Evolutionary conservation across 2,888 invertebrate species (phyloP).

Genomic region (Alviniconcha strummeri): DNA sequence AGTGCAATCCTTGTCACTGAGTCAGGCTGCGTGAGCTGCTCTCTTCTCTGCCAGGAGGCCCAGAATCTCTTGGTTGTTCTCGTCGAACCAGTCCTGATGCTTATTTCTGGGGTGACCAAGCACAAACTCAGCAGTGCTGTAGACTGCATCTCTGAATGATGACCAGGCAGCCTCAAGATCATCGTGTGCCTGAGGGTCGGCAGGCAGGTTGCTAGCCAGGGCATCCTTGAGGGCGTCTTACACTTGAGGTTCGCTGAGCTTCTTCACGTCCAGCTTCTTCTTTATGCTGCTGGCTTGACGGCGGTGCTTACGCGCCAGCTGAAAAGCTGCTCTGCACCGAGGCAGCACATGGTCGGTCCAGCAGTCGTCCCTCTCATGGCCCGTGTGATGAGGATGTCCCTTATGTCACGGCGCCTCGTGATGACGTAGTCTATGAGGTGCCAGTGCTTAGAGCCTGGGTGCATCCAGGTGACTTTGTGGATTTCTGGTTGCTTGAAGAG

Average conservation of each 20-base stretch:
- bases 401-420: slow-evolving; percentile 27
- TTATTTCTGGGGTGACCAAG: too few species aligned
- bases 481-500: too few species aligned
- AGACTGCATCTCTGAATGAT: too few species aligned
- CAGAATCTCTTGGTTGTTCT: too few species aligned
- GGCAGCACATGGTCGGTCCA: slow-evolving; percentile 34
- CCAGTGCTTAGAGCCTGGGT: slow-evolving; percentile 32
- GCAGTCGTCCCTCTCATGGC: slow-evolving; percentile 32
- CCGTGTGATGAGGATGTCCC: slow-evolving; percentile 25
- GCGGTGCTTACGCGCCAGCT: not conserved
- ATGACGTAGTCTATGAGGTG: slow-evolving; percentile 31
- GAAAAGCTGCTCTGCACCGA: slow-evolving; percentile 2
- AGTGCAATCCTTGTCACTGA: too few species aligned
- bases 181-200: not conserved
- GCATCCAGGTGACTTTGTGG: slow-evolving; percentile 8
- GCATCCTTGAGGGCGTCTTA: not conserved
- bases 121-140: too few species aligned
- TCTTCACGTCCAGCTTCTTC: not conserved
- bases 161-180: not conserved
- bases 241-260: not conserved
- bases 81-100: too few species aligned
- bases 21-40: too few species aligned
- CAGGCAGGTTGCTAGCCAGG: not conserved
- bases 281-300: not conserved
- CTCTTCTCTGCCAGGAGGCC: too few species aligned